These are phyloP conservation scores for Chloroclysta siterata DNA, from an alignment of 2,888 invertebrate genomes.

Conservation along the genomic window DNA sequence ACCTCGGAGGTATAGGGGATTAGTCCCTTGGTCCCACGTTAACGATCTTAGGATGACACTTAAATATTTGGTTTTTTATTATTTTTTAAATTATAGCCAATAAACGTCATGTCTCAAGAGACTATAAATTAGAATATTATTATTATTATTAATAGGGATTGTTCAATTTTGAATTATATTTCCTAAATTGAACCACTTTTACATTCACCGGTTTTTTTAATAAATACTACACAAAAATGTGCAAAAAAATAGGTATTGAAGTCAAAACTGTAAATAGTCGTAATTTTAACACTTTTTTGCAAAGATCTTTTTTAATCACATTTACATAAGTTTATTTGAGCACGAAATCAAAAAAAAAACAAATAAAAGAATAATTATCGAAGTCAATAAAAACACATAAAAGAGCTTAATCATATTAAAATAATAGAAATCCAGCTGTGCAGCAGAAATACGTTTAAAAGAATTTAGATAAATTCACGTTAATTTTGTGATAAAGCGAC, in stretches of 20 bases:
- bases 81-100: slow-evolving; percentile 44
- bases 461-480: background rate
- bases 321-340: too few relatives aligned
- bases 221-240: background rate
- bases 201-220: background rate
- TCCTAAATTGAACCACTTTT: background rate
- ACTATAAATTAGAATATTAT: slow-evolving; percentile 31
- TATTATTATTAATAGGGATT: slow-evolving; percentile 24
- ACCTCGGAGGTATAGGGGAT: slow-evolving; percentile 37
- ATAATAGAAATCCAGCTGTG: background rate
- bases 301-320: background rate
- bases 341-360: too few relatives aligned
- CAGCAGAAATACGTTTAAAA: background rate
- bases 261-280: background rate
- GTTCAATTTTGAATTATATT: slow-evolving; percentile 12
- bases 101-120: slow-evolving; percentile 40
- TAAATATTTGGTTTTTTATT: slow-evolving; percentile 49
- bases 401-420: background rate
- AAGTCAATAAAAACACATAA: background rate
- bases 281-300: background rate
- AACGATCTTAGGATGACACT: slow-evolving; percentile 66
- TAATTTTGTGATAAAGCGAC: slow-evolving; percentile 8
- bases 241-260: too few relatives aligned
- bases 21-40: slow-evolving; percentile 48
- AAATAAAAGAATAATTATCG: too few relatives aligned